Percentiles rank a stretch among this genome's conserved stretches.
phyloP scores from a whole-genome alignment of 2,113 vertebrate species.

The Corythornis madagascariensis region DNA sequence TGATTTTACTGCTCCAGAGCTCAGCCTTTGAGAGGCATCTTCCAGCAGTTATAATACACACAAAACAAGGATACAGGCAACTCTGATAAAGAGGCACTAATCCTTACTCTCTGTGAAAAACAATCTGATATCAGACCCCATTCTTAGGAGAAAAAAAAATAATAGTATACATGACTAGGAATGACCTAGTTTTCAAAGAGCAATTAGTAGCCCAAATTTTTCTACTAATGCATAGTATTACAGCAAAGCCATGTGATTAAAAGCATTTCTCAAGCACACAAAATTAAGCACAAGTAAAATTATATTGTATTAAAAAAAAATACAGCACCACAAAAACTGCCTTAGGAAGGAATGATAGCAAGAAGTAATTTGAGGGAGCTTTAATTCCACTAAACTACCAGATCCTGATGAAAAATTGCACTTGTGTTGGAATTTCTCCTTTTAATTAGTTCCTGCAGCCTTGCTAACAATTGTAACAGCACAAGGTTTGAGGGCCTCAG shows the following conservation, averaged over 20 bases:
- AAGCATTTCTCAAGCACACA: conserved; percentile 1
- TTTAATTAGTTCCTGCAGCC: conserved; percentile 25
- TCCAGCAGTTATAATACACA: conserved; percentile 50
- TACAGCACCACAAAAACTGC: background rate
- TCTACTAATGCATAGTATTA: background rate
- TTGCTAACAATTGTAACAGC: conserved; percentile 28
- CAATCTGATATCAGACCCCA: conserved; percentile 32
- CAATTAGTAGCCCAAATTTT: conserved; percentile 1
- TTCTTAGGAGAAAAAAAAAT: conserved; percentile 3
- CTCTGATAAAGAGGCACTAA: conserved; percentile 55
- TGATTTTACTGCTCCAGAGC: conserved; percentile 52
- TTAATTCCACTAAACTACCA: background rate
- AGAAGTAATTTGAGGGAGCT: conserved; percentile 19
- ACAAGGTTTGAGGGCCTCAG: conserved; percentile 2
- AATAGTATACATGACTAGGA: background rate
- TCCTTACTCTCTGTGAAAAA: conserved; percentile 50
- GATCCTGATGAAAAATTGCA: conserved; percentile 6
- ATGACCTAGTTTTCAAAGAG: conserved; percentile 49
- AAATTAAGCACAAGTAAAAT: background rate
- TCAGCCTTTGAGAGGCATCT: conserved; percentile 51
- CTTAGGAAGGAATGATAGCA: background rate
- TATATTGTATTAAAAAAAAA: background rate
- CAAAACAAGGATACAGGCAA: conserved; percentile 16
- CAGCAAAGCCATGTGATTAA: background rate
- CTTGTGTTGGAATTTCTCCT: background rate